Percentiles rank a stretch among this genome's conserved stretches.
Evolutionary conservation across 2,888 invertebrate species (phyloP).

Genomic region (Aspidapion aeneum): DNA sequence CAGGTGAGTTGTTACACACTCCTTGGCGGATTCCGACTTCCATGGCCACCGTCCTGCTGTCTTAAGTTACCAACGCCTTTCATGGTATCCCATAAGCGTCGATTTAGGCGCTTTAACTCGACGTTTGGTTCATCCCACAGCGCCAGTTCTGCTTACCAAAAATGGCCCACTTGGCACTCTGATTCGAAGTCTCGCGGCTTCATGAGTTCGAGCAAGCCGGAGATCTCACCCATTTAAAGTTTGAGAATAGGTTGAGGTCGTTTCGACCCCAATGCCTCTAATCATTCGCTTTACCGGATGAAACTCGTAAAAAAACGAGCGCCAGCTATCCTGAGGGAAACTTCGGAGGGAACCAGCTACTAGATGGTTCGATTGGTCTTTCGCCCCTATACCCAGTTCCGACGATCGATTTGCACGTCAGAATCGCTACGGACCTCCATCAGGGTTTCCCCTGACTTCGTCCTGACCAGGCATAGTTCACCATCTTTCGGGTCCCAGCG

Average conservation of each 20-base stretch:
- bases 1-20: conserved; percentile 56
- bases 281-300: conserved; percentile 74
- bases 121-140: conserved; percentile 74
- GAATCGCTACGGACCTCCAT: conserved; percentile 70
- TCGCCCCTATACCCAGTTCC: conserved; percentile 70
- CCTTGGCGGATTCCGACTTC: conserved; percentile 68
- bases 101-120: conserved; percentile 62
- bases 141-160: conserved; percentile 79
- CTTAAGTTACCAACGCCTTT: conserved; percentile 55
- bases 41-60: conserved; percentile 72
- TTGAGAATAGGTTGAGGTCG: conserved; percentile 72
- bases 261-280: conserved; percentile 68
- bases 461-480: conserved; percentile 70
- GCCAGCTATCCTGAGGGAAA: conserved; percentile 61
- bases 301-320: conserved; percentile 50
- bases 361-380: conserved; percentile 73
- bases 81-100: conserved; percentile 59
- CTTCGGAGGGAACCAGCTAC: conserved; percentile 75
- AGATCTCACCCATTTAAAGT: conserved; percentile 72
- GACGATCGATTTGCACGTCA: conserved; percentile 79
- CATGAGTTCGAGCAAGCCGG: conserved; percentile 51
- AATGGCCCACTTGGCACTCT: conserved; percentile 66
- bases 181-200: conserved; percentile 23
- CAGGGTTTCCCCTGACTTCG: conserved; percentile 66
- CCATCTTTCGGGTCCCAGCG: conserved; percentile 69